Base-by-base conservation (phyloP, 2,888 invertebrate species). In the Chelonus formosanus region DNA sequence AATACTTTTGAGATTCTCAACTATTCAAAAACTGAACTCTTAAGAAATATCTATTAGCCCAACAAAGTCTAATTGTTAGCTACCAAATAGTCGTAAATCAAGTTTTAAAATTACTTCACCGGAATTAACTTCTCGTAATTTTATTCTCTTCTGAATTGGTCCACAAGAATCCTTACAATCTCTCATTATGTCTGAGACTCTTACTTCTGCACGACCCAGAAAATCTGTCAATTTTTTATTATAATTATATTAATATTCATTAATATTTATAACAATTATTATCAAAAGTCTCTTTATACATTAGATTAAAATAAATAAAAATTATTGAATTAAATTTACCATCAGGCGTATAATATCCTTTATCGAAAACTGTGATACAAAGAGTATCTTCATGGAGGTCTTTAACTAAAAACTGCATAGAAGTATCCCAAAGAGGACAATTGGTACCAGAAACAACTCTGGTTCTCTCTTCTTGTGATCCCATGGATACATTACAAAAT, bases 351-450 rank as follows among this genome's bases (percentile, higher is more conserved):
- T 90, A 92, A 62, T 89, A 86, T 75, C 91, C 91, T 78, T 90
- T 88, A 77, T 92, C 91, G 75, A 89, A 90, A 35, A 91, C 91
- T 6, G 90, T 89, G 71, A 92, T 88, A 73, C 89, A 90, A 7
- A 92, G 85, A 32, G 90, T 88, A 78, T 92, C 92, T 76, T 90
- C 88, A 54, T 88, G 81, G 3, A 91, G 80, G 79, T 91, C 90
- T 76, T 89, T 88, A 56, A 92, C 87, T 70, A 90, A 88, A 80
- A 92, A 92, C 83, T 92, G 92, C 92, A 92, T 92, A 56, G 90
- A 89, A 62, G 89, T 86, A 80, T 92, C 91, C 92, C 92, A 92
- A 67, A 90, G 85, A 7, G 92, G 89, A 69, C 82, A 84, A 63
- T 85, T 81, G 43, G 87, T 85, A 34, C 89, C 89, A 65, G 87